Evolutionary conservation across 1,140 invertebrate genomes (phyloP).

Genomic region (Pectinophora gossypiella): DNA sequence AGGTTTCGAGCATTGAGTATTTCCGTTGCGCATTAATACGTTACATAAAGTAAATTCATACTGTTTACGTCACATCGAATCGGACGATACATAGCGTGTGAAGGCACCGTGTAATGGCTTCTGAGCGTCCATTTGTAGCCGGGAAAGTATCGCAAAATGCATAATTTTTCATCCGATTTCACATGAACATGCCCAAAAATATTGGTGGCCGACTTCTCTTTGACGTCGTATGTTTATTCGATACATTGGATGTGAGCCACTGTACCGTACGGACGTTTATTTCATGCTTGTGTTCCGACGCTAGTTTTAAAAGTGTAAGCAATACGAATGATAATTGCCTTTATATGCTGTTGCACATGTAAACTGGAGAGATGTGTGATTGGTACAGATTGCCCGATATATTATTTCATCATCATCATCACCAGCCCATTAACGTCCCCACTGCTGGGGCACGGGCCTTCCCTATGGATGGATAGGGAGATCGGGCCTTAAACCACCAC

Average conservation of each 20-base stretch:
- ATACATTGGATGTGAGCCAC: conserved; percentile 18
- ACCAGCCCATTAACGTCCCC: too few relatives aligned
- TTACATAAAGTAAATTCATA: background rate
- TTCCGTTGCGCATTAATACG: background rate
- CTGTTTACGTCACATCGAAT: background rate
- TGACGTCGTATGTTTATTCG: conserved; percentile 22
- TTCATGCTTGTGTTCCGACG: background rate
- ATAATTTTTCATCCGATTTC: conserved; percentile 71
- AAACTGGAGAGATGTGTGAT: too few relatives aligned
- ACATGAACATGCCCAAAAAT: conserved; percentile 36
- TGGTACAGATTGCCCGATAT: too few relatives aligned
- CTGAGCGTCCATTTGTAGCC: conserved; percentile 43
- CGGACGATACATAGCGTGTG: conserved; percentile 13
- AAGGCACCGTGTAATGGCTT: conserved; percentile 51
- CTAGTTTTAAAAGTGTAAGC: background rate
- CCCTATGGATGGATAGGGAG: too few relatives aligned
- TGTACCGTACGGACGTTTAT: background rate
- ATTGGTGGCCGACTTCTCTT: conserved; percentile 16
- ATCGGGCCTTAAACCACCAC: too few relatives aligned
- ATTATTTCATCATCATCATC: too few relatives aligned
- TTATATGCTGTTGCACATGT: too few relatives aligned
- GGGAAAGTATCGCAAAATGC: conserved; percentile 55
- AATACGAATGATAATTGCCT: too few relatives aligned
- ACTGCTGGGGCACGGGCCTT: too few relatives aligned
- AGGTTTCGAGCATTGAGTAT: background rate